Conservation (phyloP, 2,888 invertebrate species). For the Zygaena filipendulae region DNA sequence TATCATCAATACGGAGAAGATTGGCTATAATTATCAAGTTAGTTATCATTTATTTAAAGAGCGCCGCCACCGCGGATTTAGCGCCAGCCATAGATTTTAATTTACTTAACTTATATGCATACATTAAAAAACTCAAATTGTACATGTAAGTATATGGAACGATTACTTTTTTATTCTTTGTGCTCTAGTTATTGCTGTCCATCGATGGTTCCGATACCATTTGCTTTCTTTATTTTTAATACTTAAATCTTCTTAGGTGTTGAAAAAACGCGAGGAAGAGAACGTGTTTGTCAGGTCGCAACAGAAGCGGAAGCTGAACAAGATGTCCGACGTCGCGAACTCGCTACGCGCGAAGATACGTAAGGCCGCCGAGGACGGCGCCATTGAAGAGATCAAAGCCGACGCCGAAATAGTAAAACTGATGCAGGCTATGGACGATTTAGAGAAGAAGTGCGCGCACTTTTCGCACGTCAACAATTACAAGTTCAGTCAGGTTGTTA, state of each 20-base stretch:
- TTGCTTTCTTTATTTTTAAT: too few relatives aligned
- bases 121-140: too few relatives aligned
- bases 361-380: constrained; percentile 73
- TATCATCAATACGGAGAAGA: constrained; percentile 87
- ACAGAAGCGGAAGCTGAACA: constrained; percentile 81
- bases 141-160: too few relatives aligned
- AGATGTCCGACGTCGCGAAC: constrained; percentile 78
- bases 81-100: too few relatives aligned
- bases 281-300: constrained; percentile 82
- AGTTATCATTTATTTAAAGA: constrained; percentile 6
- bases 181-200: too few relatives aligned
- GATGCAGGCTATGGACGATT: constrained; percentile 73
- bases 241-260: constrained; percentile 68
- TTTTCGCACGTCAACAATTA: constrained; percentile 74
- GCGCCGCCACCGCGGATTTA: too few relatives aligned
- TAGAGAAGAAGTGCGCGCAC: constrained; percentile 76
- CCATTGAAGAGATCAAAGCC: constrained; percentile 73
- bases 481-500: constrained; percentile 54
- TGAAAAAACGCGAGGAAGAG: constrained; percentile 90
- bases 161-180: too few relatives aligned
- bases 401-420: constrained; percentile 75
- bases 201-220: too few relatives aligned
- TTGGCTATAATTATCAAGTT: constrained; percentile 89
- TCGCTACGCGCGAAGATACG: constrained; percentile 72
- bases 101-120: too few relatives aligned